A percentile compares a stretch with the other conserved stretches of the same genome.
Conservation (phyloP, 2,797 vertebrate genomes). For the Micropoecilia bifurca region DNA sequence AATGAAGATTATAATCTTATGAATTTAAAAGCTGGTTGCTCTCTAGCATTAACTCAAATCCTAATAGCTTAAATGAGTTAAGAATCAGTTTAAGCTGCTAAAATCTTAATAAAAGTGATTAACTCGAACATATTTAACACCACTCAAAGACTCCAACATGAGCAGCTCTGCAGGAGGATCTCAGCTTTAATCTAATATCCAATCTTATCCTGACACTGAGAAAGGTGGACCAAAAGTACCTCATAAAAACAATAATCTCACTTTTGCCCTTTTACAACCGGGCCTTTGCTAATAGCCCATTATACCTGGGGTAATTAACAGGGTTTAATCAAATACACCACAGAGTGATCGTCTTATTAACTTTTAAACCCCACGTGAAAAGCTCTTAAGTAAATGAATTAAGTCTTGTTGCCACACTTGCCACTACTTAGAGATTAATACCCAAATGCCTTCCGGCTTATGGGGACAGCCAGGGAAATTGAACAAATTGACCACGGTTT, state of each 20-base stretch:
- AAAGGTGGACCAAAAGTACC: conserved; percentile 71
- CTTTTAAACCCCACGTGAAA: conserved; percentile 81
- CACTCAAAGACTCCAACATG: conserved; percentile 18
- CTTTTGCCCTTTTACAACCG: conserved; percentile 78
- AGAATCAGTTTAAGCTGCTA: not conserved
- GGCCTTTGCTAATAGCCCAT: conserved; percentile 79
- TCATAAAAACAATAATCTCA: conserved; percentile 80
- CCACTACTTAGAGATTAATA: conserved; percentile 76
- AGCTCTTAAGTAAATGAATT: conserved; percentile 83
- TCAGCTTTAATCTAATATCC: conserved; percentile 49
- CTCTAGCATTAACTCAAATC: not conserved
- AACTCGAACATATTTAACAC: not conserved
- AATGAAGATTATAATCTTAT: not conserved
- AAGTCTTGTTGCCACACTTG: conserved; percentile 75
- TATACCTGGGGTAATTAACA: conserved; percentile 83
- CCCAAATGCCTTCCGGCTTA: conserved; percentile 69
- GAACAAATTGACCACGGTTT: conserved; percentile 63
- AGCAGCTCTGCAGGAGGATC: conserved; percentile 22
- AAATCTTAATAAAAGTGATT: not conserved
- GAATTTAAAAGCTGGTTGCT: too few relatives aligned
- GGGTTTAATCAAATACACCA: conserved; percentile 82
- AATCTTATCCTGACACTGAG: conserved; percentile 64
- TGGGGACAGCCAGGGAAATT: conserved; percentile 53
- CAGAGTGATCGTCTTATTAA: conserved; percentile 80
- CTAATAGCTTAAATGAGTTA: not conserved